phyloP scores from a whole-genome alignment of 1,140 invertebrate genomes.

The Metaphire vulgaris region DNA sequence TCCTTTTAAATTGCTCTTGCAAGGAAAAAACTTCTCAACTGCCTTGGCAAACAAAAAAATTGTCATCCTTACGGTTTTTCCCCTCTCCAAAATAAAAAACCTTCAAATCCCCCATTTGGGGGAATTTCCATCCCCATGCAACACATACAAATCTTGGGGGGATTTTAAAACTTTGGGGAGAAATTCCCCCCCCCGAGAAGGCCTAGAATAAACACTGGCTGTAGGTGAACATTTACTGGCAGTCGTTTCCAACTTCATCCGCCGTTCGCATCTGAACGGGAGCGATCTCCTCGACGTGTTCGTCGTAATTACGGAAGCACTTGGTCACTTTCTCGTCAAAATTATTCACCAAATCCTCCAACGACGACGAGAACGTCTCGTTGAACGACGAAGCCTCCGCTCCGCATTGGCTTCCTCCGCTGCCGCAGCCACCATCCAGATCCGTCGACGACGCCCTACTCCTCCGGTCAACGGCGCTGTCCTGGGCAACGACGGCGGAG shows the following conservation, averaged over 20 bases:
- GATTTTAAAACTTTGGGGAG: no score
- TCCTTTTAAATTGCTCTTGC: no score
- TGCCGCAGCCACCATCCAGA: slow-evolving; percentile 18
- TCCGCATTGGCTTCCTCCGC: not conserved
- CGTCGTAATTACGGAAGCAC: slow-evolving; percentile 94
- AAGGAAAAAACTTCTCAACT: no score
- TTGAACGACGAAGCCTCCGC: slow-evolving; percentile 70
- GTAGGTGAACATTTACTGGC: slow-evolving; percentile 99
- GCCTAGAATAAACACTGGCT: no score
- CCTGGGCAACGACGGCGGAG: slow-evolving; percentile 7
- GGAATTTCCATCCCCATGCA: no score
- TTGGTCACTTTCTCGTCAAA: slow-evolving; percentile 99
- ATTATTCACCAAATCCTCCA: slow-evolving; percentile 95
- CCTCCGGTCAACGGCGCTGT: slow-evolving; percentile 33
- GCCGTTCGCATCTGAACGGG: slow-evolving; percentile 95
- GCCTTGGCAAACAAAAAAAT: no score
- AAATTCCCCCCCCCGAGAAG: no score
- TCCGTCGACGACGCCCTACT: no score
- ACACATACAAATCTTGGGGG: no score
- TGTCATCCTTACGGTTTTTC: no score
- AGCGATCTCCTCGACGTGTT: slow-evolving; percentile 90
- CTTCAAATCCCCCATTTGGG: no score
- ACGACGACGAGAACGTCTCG: slow-evolving; percentile 83
- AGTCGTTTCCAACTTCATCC: slow-evolving; percentile 99
- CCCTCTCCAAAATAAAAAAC: no score